Conservation (phyloP, 2,797 vertebrate species). For the Dendrocincla tyrannina region DNA sequence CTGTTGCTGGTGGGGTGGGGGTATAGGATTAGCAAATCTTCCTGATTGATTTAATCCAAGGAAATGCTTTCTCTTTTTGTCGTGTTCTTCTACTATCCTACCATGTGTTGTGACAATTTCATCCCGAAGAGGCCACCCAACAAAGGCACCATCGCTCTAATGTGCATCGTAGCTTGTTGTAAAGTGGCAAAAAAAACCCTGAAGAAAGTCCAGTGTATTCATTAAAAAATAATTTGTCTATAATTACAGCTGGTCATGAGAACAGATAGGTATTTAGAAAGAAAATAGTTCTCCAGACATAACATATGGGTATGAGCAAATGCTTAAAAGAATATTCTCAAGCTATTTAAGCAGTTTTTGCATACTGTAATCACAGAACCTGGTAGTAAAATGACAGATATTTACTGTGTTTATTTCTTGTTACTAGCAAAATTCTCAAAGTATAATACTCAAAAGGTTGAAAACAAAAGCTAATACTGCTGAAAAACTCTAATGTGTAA, state of each 20-base stretch:
- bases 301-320: background rate
- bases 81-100: rapidly evolving
- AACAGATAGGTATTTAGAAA: background rate
- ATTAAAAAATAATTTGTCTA: background rate
- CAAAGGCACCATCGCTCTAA: background rate
- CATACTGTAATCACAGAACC: background rate
- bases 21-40: background rate
- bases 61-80: background rate
- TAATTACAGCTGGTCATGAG: background rate
- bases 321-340: background rate
- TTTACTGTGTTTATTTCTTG: background rate
- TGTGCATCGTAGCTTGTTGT: background rate
- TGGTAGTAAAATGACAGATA: background rate
- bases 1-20: background rate
- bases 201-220: background rate
- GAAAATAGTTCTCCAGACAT: background rate
- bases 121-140: background rate
- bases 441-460: background rate
- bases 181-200: background rate
- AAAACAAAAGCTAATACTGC: background rate
- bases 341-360: background rate
- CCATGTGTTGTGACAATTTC: background rate
- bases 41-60: background rate
- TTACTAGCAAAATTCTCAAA: rapidly evolving
- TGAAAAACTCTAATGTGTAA: background rate